Conservation (phyloP, 64 coral and sea anemone genomes). For the Actinia equina region DNA sequence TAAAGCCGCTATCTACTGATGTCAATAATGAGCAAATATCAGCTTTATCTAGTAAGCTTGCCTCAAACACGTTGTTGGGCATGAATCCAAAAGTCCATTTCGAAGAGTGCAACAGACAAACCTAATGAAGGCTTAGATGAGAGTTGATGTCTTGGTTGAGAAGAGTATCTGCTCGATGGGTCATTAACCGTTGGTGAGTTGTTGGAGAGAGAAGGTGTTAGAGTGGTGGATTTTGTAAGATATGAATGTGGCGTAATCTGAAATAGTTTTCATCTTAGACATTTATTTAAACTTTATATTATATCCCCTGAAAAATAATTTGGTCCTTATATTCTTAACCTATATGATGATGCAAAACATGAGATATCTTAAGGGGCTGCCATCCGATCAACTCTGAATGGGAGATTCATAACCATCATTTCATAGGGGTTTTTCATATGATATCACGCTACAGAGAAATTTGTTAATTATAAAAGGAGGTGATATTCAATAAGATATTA, state of each 20-base stretch:
- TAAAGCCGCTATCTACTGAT: conserved; percentile 27
- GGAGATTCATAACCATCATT: too few relatives aligned
- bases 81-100: conserved; percentile 87
- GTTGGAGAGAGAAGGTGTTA: conserved; percentile 41
- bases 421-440: too few relatives aligned
- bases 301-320: too few relatives aligned
- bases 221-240: conserved; percentile 90
- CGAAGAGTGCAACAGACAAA: conserved; percentile 8
- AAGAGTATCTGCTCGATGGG: conserved; percentile 81
- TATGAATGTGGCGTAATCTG: conserved; percentile 75
- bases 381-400: too few relatives aligned
- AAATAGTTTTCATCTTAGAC: neutral
- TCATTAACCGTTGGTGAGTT: conserved; percentile 69
- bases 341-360: too few relatives aligned
- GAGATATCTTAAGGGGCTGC: too few relatives aligned
- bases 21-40: neutral
- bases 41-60: conserved; percentile 53
- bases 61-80: conserved; percentile 80
- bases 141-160: conserved; percentile 67
- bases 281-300: too few relatives aligned
- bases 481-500: too few relatives aligned
- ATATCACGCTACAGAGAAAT: too few relatives aligned
- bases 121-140: conserved; percentile 24
- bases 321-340: too few relatives aligned
- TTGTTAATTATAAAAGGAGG: too few relatives aligned